Percentiles rank a stretch among this genome's conserved stretches.
phyloP scores from a whole-genome alignment of 2,113 vertebrate species.

The Rhinolophus ferrumequinum region DNA sequence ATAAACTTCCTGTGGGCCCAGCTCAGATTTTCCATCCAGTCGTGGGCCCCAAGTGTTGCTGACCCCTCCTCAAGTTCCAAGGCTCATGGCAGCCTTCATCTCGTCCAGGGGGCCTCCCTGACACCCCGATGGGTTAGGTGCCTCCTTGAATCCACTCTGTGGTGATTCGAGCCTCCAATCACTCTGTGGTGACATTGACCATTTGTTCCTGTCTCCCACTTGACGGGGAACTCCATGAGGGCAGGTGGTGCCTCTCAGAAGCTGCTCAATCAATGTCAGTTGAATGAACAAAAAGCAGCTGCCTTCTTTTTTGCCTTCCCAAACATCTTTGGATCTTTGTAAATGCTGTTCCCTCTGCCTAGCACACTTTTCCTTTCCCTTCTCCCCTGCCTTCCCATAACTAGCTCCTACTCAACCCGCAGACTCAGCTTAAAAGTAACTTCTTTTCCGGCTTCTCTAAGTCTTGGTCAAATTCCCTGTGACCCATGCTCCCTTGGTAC shows the following conservation, averaged over 20 bases:
- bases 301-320: not conserved
- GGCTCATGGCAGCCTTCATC: not conserved
- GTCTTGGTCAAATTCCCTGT: not conserved
- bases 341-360: not conserved
- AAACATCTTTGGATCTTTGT: not conserved
- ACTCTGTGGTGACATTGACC: not conserved
- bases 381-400: not conserved
- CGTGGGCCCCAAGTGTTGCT: not conserved
- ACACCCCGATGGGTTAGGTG: not conserved
- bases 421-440: not conserved
- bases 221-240: not conserved
- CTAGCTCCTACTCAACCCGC: not conserved
- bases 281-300: not conserved
- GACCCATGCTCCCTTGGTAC: not conserved
- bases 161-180: not conserved
- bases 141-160: not conserved
- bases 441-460: not conserved
- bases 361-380: not conserved
- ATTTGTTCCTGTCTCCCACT: not conserved
- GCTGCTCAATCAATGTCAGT: not conserved
- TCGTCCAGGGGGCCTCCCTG: not conserved
- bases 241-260: not conserved
- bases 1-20: not conserved
- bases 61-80: not conserved
- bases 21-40: not conserved